Base-by-base conservation (phyloP, 2,888 invertebrate genomes). In the Liodrosophila aerea region DNA sequence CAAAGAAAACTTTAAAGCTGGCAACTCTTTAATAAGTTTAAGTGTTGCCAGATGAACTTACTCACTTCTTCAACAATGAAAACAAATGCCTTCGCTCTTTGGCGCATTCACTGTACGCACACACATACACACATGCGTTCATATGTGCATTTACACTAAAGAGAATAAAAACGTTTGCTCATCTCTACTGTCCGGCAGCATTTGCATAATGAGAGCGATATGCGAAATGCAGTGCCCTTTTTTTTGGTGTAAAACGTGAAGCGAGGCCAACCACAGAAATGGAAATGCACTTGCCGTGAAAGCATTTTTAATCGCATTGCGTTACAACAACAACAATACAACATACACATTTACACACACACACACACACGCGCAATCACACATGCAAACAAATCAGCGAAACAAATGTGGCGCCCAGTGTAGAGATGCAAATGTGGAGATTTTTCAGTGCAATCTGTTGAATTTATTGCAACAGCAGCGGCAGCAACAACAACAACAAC, bases 301-400 rank as follows among this genome's bases (percentile, higher is more conserved):
- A 82, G 86, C 82, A 83, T 85, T 82, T 85, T 82, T 85, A 85
- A 82, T 82, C 84, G 81, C 51, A 85, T 84, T 76, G 65, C 65
- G 44, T 31, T 40, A 41, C 37, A 46, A 12, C 11, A 40, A 15
- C 11, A 43, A 16, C 13, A 0, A 49, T 43, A 15, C 9, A 22
- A 39, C 30, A 45, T 47, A 56, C 41, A 63, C 43, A 33, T 53
- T 57, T 3, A 34, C 27, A 36, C 22, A 39, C 15, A 41, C 8
- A n/a, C 3, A 27, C 18, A 41, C 29, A 18, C 16, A 62, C 12
- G 39, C 16, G 15, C 37, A 16, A 30, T 29, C 30, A 15, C n/a
- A n/a, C n/a, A n/a, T n/a, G 15, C 34, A 39, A 29, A 47, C 61
- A 52, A 54, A 64, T 52, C 45, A 58, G 70, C 71, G 53, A 18